Evolutionary conservation across 2,888 invertebrate species (phyloP).

Genomic region (Callinectes sapidus): DNA sequence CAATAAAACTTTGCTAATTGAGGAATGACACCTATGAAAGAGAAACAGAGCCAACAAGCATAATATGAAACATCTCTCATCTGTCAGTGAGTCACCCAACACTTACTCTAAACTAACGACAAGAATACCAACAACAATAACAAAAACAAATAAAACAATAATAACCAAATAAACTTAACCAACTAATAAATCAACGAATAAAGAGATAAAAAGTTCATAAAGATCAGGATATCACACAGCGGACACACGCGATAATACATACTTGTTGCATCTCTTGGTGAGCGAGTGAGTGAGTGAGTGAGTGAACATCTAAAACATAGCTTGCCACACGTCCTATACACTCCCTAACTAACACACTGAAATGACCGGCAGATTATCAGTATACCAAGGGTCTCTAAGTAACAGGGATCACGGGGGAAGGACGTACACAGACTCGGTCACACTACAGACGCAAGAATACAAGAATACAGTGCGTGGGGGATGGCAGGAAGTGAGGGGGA

Average conservation of each 20-base stretch:
- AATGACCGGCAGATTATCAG: not conserved
- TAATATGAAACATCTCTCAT: not conserved
- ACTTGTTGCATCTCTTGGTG: not conserved
- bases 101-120: not conserved
- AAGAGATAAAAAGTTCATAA: not conserved
- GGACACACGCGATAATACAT: not conserved
- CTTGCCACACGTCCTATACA: conserved; percentile 6
- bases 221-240: not conserved
- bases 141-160: not conserved
- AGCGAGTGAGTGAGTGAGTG: not conserved
- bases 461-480: not conserved
- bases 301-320: not conserved
- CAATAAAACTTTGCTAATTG: not conserved
- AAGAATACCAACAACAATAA: not conserved
- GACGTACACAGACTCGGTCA: not conserved
- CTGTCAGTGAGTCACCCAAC: not conserved
- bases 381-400: not conserved
- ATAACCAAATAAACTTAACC: not conserved
- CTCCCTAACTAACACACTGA: not conserved
- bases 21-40: not conserved
- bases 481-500: not conserved
- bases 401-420: not conserved
- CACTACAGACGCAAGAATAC: not conserved
- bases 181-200: not conserved
- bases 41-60: not conserved